Percentiles rank a stretch among this genome's conserved stretches.
These are phyloP conservation scores for Lucilia cuprina DNA, from an alignment of 1,140 invertebrate species.

Conservation along the genomic window DNA sequence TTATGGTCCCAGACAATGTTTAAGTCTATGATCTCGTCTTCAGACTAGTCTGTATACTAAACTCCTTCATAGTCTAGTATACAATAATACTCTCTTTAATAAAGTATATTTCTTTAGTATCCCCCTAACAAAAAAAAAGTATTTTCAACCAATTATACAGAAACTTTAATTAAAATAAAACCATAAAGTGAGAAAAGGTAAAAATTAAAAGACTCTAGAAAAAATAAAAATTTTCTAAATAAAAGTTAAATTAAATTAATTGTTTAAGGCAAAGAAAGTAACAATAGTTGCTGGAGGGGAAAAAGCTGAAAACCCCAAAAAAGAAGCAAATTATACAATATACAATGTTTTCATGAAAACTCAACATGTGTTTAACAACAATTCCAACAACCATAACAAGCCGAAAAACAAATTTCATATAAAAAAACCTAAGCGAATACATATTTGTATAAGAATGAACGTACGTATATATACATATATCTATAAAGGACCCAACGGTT, in stretches of 20 bases:
- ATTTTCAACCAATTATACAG: background rate
- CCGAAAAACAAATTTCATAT: background rate
- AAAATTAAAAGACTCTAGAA: background rate
- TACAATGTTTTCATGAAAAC: background rate
- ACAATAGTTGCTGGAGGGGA: background rate
- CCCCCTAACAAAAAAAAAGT: too few relatives aligned
- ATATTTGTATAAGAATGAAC: too few relatives aligned
- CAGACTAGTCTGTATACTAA: too few relatives aligned
- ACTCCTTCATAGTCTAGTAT: too few relatives aligned
- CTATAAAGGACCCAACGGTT: background rate
- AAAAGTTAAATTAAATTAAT: background rate
- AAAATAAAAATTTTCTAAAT: background rate
- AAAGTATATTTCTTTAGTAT: too few relatives aligned
- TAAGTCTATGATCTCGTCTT: too few relatives aligned
- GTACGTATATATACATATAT: too few relatives aligned
- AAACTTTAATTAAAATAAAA: slow-evolving; percentile 8
- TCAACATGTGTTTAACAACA: slow-evolving; percentile 13
- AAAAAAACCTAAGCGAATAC: too few relatives aligned
- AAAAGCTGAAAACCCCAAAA: background rate
- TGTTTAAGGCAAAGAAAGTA: background rate
- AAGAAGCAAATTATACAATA: background rate
- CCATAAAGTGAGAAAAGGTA: background rate
- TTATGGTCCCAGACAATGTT: too few relatives aligned
- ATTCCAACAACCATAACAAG: background rate
- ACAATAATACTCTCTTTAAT: too few relatives aligned